phyloP scores from a whole-genome alignment of 1,140 invertebrate genomes.

The Babylonia areolata region DNA sequence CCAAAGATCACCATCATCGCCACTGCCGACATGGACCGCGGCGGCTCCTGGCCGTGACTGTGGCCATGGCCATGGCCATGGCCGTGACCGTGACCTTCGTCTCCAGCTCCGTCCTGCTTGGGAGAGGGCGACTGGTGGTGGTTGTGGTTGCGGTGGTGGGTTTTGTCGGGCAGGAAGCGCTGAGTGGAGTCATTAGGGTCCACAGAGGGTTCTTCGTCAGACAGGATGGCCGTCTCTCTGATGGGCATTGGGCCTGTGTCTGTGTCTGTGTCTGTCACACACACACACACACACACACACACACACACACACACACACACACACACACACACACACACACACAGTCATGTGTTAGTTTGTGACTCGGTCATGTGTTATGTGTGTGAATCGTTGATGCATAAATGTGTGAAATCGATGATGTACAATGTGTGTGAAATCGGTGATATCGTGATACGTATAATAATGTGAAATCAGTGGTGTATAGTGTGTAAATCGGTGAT shows the following conservation, averaged over 20 bases:
- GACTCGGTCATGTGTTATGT: too few species aligned
- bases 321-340: too few species aligned
- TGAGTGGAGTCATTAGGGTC: neutral
- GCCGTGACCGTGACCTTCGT: too few species aligned
- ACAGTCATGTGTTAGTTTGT: too few species aligned
- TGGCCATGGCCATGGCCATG: constrained; percentile 48
- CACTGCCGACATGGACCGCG: constrained; percentile 60
- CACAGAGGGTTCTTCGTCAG: too few species aligned
- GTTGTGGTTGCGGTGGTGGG: neutral
- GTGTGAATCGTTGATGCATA: too few species aligned
- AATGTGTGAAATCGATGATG: too few species aligned
- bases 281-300: neutral
- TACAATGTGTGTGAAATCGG: too few species aligned
- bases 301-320: too few species aligned
- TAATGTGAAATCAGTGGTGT: too few species aligned
- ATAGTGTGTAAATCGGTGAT: too few species aligned
- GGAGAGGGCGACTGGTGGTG: neutral
- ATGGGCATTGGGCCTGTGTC: neutral
- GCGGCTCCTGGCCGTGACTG: constrained; percentile 51
- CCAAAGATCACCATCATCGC: constrained; percentile 70
- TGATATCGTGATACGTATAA: too few species aligned
- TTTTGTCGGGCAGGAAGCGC: neutral
- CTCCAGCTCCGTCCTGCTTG: neutral
- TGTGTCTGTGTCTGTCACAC: neutral
- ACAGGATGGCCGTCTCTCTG: constrained; percentile 12